Base-by-base conservation (phyloP, 1,140 invertebrate genomes). In the Drosophila teissieri region DNA sequence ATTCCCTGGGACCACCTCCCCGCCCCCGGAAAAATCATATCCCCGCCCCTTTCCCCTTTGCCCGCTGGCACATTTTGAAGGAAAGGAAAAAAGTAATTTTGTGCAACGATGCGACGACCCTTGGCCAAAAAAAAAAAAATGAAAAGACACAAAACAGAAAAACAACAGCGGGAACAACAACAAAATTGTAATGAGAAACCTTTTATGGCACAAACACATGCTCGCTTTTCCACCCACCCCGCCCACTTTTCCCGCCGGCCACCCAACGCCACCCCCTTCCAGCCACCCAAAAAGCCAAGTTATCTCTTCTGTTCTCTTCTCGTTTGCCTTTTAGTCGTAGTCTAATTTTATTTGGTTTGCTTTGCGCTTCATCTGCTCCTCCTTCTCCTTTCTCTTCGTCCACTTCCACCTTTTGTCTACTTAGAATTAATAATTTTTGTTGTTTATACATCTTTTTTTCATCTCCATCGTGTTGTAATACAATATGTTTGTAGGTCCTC, bases 141-240 rank as follows among this genome's bases (percentile, higher is more conserved):
- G 31, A 17, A 48, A 56, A 55, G 36, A 72, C 44, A 67, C 44
- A 68, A 65, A 37, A 62, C 54, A 57, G 36, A 69, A 73, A 34
- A 83, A 84, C 68, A 85, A 76, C 55, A 73, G 48, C 54, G 54
- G 65, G 46, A 73, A 72, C 54, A 46, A 73, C 34, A 73, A 64
- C 39, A 64, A 75, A 52, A 68, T 70, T 86, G 82, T 86, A 86
- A 86, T 86, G 82, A 82, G 82, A 86, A 86, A 86, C 82, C 82
- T 86, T 86, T 86, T 86, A 82, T 86, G 83, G 83, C 65, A 63
- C 82, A 75, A 82, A 82, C 82, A 86, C 82, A 85, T 85, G 82
- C 82, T 82, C 69, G 74, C 82, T 81, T 85, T 86, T 62, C 55
- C 58, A 73, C 45, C 67, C 68, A 36, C 15, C 22, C 27, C 49